Conservation (phyloP, 2,888 invertebrate genomes). For the Drosophila recens region DNA sequence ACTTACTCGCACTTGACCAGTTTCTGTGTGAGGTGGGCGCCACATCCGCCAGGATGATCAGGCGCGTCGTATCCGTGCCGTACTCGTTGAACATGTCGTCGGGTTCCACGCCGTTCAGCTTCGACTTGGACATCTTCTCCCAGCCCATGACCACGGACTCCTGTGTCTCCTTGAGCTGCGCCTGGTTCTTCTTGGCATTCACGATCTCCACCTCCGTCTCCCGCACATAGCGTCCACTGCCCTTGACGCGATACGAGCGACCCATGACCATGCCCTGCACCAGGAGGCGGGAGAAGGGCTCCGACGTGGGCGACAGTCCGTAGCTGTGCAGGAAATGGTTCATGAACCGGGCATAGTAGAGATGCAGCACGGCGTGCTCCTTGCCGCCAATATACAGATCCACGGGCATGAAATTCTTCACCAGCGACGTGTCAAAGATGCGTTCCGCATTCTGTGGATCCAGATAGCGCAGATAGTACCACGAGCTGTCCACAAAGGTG, state of each 20-base stretch:
- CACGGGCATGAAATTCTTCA: conserved; percentile 91
- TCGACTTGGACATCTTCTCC: conserved; percentile 99
- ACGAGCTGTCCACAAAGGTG: conserved; percentile 99
- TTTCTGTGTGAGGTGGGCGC: conserved; percentile 95
- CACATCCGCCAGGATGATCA: conserved; percentile 95
- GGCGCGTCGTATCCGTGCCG: conserved; percentile 95
- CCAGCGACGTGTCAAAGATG: conserved; percentile 89
- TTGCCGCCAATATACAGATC: conserved; percentile 98
- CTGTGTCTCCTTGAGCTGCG: conserved; percentile 88
- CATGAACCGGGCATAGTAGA: conserved; percentile 98
- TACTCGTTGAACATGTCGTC: conserved; percentile 91
- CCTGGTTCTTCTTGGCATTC: conserved; percentile 88
- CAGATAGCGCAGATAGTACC: conserved; percentile 97
- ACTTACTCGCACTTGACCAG: conserved; percentile 96
- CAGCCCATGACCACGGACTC: conserved; percentile 90
- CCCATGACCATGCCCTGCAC: conserved; percentile 99
- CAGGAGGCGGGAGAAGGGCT: conserved; percentile 96
- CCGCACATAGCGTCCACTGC: conserved; percentile 92
- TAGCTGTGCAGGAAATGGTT: conserved; percentile 94
- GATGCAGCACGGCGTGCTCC: conserved; percentile 98
- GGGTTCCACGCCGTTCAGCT: conserved; percentile 98
- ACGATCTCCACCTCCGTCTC: conserved; percentile 87
- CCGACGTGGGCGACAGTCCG: conserved; percentile 90
- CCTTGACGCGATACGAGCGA: conserved; percentile 90
- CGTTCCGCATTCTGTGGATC: conserved; percentile 90